Evolutionary conservation across 2,797 vertebrate species (phyloP).

Genomic region (Megaceryle alcyon): DNA sequence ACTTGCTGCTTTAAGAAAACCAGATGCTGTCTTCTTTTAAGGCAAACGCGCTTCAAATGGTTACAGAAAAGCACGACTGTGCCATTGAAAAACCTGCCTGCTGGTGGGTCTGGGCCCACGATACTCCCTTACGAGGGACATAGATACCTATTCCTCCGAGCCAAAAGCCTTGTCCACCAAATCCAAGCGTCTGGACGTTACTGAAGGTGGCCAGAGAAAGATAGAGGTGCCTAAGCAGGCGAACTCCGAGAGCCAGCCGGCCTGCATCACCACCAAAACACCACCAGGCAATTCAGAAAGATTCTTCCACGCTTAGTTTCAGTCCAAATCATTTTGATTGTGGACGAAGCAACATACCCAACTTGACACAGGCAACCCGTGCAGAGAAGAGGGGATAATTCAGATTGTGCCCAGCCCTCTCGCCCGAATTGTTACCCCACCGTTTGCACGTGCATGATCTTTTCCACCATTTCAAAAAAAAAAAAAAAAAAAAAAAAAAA

Average conservation of each 20-base stretch:
- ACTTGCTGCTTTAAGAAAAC: neutral
- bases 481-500: no score
- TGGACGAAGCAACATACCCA: neutral
- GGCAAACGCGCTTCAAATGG: fast-evolving
- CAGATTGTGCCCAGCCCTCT: neutral
- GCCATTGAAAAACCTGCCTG: neutral
- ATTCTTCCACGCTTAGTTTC: neutral
- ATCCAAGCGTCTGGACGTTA: fast-evolving
- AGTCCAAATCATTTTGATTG: neutral
- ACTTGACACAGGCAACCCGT: neutral
- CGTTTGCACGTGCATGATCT: fast-evolving
- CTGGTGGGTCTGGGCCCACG: neutral
- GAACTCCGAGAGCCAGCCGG: neutral
- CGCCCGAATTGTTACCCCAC: neutral
- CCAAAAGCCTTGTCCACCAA: fast-evolving
- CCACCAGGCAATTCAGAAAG: neutral
- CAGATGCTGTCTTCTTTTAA: neutral
- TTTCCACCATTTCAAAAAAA: neutral
- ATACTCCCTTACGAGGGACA: neutral
- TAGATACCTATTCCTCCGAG: neutral
- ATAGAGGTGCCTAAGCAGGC: neutral
- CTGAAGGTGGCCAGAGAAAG: neutral
- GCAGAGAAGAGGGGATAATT: neutral
- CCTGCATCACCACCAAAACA: neutral
- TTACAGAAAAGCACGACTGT: fast-evolving